Evolutionary conservation across 2,113 vertebrate species (phyloP), one percentile per base, ranked within the genome.

Genomic region (Triplophysa siluroides): DNA sequence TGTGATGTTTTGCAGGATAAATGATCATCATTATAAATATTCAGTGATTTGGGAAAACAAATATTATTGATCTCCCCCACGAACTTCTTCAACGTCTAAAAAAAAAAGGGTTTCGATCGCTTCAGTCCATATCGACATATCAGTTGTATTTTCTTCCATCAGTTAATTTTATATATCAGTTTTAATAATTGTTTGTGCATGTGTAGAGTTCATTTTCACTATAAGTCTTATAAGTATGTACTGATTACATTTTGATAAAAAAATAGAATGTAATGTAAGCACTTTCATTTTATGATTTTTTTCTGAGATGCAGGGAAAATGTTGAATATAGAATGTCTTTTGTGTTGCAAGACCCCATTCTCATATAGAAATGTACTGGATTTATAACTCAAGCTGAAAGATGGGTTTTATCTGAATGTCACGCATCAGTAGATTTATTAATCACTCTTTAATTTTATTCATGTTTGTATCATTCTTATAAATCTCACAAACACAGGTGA

Each of bases 201-300:
- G 19, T 58, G 6, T 58, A n/a, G 19, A 58, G 19, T 58, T 21
- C 9, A 9, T 41, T 7, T 41, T 58, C 19, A 41, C 3, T 41
- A 23, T 73, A 23, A 58, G n/a, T 73, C 26, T n/a, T 71, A 33
- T 71, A 12, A 52, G 12, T n/a, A n/a, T 71, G 14, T 54, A 13
- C 24, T n/a, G 8, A 58, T 58, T 58, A 9, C 19, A 58, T 58
- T 58, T 58, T 58, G 19, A 8, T 56, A 29, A 29, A 29, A 18
- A 8, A 56, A n/a, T 8, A 38, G 50, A 72, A 38, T 72, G 52
- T 58, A 38, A 72, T 56, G 26, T 58, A 7, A 72, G 69, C 50
- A 21, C 50, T 71, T 58, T 56, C 8, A 56, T 72, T 56, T 72
- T 56, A 38, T 50, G 16, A 52, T 33, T 8, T 5, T 14, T 58